phyloP scores from a whole-genome alignment of 2,113 vertebrate genomes.

The Cyanistes caeruleus region DNA sequence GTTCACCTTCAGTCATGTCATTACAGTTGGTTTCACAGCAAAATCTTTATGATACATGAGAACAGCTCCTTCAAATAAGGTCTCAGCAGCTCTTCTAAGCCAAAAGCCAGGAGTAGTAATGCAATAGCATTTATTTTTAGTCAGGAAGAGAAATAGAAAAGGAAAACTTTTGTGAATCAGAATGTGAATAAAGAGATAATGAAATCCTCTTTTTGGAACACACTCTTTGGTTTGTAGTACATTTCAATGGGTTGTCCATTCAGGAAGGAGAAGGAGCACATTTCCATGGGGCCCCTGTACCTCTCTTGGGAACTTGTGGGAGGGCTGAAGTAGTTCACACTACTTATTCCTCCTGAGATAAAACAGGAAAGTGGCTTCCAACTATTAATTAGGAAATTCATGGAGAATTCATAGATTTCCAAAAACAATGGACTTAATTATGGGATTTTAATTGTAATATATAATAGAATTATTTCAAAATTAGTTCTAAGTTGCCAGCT shows the following conservation, averaged over 20 bases:
- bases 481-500: neutral
- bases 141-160: neutral
- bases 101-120: neutral
- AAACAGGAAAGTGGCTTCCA: neutral
- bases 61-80: conserved; percentile 4
- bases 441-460: neutral
- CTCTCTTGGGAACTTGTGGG: neutral
- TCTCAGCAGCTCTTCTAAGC: neutral
- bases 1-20: neutral
- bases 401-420: neutral
- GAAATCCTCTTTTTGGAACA: neutral
- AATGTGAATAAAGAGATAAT: neutral
- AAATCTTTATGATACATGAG: neutral
- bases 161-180: neutral
- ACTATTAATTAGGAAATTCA: neutral
- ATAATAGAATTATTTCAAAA: neutral
- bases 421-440: neutral
- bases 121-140: conserved; percentile 15
- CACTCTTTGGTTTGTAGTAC: neutral
- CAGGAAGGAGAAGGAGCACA: neutral
- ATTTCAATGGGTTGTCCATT: neutral
- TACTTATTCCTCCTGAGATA: conserved; percentile 13
- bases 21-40: neutral
- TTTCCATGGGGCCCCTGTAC: neutral
- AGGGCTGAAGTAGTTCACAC: neutral